These are phyloP conservation scores for Calephelis nemesis DNA, from an alignment of 1,140 invertebrate species.

Conservation along the genomic window DNA sequence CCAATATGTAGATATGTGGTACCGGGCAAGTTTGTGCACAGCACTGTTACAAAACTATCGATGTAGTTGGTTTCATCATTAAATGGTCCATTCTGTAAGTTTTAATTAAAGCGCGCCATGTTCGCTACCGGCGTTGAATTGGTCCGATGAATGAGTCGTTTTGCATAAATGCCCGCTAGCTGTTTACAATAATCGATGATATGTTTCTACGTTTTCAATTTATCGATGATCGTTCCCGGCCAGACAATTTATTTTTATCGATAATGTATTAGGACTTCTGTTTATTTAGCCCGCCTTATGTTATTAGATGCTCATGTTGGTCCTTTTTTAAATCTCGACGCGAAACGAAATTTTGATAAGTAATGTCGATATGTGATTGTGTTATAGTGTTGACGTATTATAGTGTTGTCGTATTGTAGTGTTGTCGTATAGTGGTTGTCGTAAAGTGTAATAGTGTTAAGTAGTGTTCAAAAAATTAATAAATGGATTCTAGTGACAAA, in stretches of 20 bases:
- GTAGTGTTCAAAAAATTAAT: no score
- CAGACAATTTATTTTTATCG: constrained; percentile 72
- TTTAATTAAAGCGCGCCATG: constrained; percentile 56
- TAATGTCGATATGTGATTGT: no score
- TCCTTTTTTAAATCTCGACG: not conserved
- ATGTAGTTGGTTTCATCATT: constrained; percentile 19
- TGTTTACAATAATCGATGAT: constrained; percentile 76
- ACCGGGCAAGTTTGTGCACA: no score
- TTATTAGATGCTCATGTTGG: constrained; percentile 8
- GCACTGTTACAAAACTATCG: not conserved
- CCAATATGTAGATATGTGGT: no score
- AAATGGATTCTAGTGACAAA: no score
- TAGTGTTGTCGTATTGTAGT: no score
- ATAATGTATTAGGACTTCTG: constrained; percentile 71
- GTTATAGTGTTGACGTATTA: no score
- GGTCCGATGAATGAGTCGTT: constrained; percentile 61
- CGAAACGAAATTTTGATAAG: no score
- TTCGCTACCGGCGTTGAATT: constrained; percentile 71
- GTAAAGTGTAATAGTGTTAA: no score
- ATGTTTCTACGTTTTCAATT: constrained; percentile 78
- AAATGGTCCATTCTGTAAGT: constrained; percentile 44
- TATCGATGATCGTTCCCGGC: constrained; percentile 70
- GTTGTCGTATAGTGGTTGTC: no score
- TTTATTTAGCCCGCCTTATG: constrained; percentile 47
- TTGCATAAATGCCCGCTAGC: constrained; percentile 75